Evolutionary conservation across 2,888 invertebrate species (phyloP), one percentile per base, ranked within the genome.

Genomic region (Trilocha varians): DNA sequence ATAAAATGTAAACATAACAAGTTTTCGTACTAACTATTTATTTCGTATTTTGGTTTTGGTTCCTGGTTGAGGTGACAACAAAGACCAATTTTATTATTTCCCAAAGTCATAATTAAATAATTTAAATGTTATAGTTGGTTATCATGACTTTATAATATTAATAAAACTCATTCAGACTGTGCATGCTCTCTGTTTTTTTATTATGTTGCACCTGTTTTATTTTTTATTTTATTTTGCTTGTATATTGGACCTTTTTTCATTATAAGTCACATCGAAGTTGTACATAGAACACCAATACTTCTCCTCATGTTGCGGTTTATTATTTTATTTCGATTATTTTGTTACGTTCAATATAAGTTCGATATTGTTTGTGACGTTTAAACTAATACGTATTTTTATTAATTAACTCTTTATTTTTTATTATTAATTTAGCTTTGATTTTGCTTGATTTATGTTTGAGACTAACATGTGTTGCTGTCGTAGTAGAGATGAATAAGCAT

Each of bases 211-310:
- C 51, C 58, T 25, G 3, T 25, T 25, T 25, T 25, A 25, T 25
- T 25, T 25, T n/a, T 55, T 53, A 55, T 53, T 53, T 55, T 45
- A 49, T 53, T 44, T 53, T 46, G 56, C 67, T 78, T 78, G 78
- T 80, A 78, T 70, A 73, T 82, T 79, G 82, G 83, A 82, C 78
- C 80, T 79, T 78, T 66, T 51, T 44, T 13, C 14, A 6, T 25
- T 25, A n/a, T n/a, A n/a, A n/a, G n/a, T n/a, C n/a, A n/a, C n/a
- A n/a, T n/a, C n/a, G n/a, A n/a, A n/a, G n/a, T n/a, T n/a, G n/a
- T n/a, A n/a, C n/a, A n/a, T n/a, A n/a, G n/a, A n/a, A n/a, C n/a
- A n/a, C n/a, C 25, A 25, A 9, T 25, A 25, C 11, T 25, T 25
- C 8, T 9, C 11, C 25, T 3, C 8, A 25, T 25, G 6, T 25